These are phyloP conservation scores for Macrophya alboannulata DNA, from an alignment of 2,888 invertebrate species.

Conservation along the genomic window DNA sequence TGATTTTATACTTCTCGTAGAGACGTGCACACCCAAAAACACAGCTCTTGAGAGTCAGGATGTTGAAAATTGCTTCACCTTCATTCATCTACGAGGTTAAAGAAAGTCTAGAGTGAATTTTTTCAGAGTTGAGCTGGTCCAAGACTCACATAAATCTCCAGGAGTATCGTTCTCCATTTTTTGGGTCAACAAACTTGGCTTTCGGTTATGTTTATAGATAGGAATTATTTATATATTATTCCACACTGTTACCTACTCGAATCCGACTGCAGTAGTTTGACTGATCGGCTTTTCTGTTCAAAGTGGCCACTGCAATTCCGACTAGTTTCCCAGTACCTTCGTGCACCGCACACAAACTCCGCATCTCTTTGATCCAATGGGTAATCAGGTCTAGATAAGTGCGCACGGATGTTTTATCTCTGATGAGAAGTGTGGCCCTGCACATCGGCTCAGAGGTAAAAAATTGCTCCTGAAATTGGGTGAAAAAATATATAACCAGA, in stretches of 20 bases:
- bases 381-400: constrained; percentile 60
- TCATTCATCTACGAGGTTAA: constrained; percentile 30
- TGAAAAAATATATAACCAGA: not conserved
- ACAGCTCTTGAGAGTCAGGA: constrained; percentile 58
- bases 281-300: constrained; percentile 50
- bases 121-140: not conserved
- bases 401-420: constrained; percentile 61
- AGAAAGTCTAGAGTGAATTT: not conserved
- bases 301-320: constrained; percentile 64
- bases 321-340: constrained; percentile 67
- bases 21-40: constrained; percentile 43
- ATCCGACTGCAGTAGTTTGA: constrained; percentile 24
- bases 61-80: constrained; percentile 57
- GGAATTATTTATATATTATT: not conserved
- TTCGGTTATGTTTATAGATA: not conserved
- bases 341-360: constrained; percentile 66
- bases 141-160: not conserved
- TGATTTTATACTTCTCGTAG: constrained; percentile 53
- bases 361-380: constrained; percentile 54
- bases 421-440: constrained; percentile 51
- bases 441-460: constrained; percentile 62
- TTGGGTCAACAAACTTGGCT: not conserved
- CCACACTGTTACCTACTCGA: not conserved
- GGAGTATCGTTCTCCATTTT: not conserved
- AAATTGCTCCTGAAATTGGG: constrained; percentile 59